Evolutionary conservation across 2,113 vertebrate species (phyloP).

Genomic region (Heloderma charlesbogerti): DNA sequence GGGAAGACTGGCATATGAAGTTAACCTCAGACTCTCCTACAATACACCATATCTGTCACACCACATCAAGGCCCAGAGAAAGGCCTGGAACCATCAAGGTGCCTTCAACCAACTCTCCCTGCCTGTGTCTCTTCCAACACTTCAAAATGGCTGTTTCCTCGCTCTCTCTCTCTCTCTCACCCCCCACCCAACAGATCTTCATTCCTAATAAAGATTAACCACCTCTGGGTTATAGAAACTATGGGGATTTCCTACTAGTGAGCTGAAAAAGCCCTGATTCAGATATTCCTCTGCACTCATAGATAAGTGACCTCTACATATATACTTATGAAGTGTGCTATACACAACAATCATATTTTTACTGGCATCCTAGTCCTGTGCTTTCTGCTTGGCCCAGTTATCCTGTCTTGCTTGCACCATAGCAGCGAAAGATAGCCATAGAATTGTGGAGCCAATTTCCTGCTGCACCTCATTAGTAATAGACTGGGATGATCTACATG

Average conservation of each 20-base stretch:
- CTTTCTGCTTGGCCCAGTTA: neutral
- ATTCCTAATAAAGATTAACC: neutral
- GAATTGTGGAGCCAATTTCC: neutral
- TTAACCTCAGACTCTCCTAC: too few relatives aligned
- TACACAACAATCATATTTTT: neutral
- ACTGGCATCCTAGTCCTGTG: neutral
- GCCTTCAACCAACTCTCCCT: too few relatives aligned
- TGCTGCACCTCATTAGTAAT: neutral
- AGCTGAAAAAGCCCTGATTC: neutral
- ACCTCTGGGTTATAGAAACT: neutral
- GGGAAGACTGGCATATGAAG: too few relatives aligned
- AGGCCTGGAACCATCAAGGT: neutral
- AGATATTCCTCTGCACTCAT: neutral
- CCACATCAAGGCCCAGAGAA: neutral
- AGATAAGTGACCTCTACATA: neutral
- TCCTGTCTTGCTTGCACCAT: neutral
- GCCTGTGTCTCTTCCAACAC: neutral
- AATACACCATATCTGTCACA: too few relatives aligned
- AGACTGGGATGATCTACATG: neutral
- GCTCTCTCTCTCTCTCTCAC: too few relatives aligned
- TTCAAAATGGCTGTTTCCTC: neutral
- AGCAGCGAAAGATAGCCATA: neutral
- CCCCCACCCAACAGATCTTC: neutral
- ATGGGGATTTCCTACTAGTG: neutral
- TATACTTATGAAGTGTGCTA: neutral